phyloP scores from a whole-genome alignment of 2,797 vertebrate species.

The Onychomys arenicola region DNA sequence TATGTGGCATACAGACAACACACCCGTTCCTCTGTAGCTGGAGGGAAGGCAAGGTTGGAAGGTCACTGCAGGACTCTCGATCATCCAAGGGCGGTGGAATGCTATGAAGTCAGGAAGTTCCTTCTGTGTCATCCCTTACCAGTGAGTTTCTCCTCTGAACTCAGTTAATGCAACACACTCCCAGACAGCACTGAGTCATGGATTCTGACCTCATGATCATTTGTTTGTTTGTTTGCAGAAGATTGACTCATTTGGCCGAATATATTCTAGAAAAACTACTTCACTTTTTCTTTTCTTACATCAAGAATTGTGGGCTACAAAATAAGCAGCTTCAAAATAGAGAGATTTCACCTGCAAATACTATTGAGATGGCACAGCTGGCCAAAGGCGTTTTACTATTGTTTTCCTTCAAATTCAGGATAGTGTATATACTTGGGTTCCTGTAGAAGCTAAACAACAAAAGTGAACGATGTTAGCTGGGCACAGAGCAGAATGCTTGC shows the following conservation, averaged over 20 bases:
- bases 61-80: not conserved
- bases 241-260: conserved; percentile 30
- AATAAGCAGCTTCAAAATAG: not conserved
- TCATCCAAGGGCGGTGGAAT: not conserved
- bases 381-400: not conserved
- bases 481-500: not conserved
- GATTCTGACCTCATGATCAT: not conserved
- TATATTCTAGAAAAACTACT: not conserved
- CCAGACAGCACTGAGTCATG: conserved; percentile 15
- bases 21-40: not conserved
- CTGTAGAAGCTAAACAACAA: not conserved
- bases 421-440: not conserved
- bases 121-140: not conserved
- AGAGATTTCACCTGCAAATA: not conserved
- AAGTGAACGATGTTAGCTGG: not conserved
- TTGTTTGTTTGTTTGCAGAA: not conserved
- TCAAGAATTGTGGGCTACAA: not conserved
- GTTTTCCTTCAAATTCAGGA: not conserved
- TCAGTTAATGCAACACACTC: not conserved
- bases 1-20: not conserved
- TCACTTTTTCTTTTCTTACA: not conserved
- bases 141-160: conserved; percentile 24
- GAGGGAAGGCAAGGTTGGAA: not conserved
- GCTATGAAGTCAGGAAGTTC: not conserved
- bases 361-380: not conserved